phyloP scores from a whole-genome alignment of 2,113 vertebrate genomes.

The Oryctolagus cuniculus region DNA sequence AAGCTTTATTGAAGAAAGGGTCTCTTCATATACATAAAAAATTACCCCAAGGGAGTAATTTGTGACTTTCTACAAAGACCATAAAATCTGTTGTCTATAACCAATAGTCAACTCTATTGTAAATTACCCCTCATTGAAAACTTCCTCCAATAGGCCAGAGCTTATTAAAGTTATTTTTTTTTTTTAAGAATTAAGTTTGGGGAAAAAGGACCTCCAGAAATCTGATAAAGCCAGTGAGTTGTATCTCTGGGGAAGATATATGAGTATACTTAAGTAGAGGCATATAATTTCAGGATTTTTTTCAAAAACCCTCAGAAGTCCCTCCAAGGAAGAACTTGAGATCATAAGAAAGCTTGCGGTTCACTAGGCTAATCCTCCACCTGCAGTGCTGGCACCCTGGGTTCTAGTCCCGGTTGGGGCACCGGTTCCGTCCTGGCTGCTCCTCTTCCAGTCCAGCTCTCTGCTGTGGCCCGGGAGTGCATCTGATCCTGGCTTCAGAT shows the following conservation, averaged over 20 bases:
- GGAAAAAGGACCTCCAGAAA: neutral
- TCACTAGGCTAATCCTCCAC: no score
- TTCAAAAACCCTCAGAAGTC: neutral
- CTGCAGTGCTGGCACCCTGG: no score
- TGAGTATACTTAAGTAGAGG: neutral
- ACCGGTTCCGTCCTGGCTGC: no score
- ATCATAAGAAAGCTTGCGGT: neutral
- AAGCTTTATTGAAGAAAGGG: neutral
- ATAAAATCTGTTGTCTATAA: neutral
- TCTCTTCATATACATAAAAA: constrained; percentile 7
- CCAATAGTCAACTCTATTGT: neutral
- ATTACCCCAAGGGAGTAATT: neutral
- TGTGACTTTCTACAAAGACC: neutral
- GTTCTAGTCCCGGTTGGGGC: no score
- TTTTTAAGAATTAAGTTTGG: neutral
- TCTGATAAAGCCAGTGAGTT: neutral
- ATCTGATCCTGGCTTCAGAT: no score
- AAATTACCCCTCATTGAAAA: neutral
- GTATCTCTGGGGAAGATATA: neutral
- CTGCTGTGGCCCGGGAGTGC: no score
- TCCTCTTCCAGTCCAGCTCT: no score
- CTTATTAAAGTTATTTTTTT: neutral
- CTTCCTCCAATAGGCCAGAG: neutral
- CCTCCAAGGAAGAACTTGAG: neutral
- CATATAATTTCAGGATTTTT: neutral